Evolutionary conservation across 2,888 invertebrate species (phyloP).

Genomic region (Iphiclides podalirius): DNA sequence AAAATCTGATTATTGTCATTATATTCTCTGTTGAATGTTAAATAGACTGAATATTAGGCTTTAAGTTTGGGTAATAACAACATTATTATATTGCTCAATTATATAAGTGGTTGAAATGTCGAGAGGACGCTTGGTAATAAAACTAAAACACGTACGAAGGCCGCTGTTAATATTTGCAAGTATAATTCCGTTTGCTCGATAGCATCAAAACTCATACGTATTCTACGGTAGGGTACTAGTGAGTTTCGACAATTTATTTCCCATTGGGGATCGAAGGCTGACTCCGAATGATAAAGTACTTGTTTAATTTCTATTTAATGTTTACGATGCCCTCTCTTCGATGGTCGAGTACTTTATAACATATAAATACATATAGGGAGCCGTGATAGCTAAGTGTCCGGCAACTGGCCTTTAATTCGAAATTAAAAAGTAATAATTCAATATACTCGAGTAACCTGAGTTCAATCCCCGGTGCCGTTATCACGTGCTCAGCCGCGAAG

Average conservation of each 20-base stretch:
- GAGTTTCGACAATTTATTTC: slow-evolving; percentile 10
- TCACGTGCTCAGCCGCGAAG: no score
- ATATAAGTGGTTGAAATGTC: background rate
- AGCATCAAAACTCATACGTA: background rate
- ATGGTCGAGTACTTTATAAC: no score
- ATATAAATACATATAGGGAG: no score
- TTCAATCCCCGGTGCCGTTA: no score
- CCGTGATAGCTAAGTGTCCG: no score
- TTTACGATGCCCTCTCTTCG: background rate
- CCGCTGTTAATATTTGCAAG: background rate
- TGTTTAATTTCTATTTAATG: background rate
- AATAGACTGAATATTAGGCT: no score
- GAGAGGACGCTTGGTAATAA: background rate
- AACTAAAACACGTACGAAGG: background rate
- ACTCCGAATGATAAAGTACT: background rate
- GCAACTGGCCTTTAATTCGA: no score
- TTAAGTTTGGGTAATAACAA: no score
- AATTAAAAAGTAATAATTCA: no score
- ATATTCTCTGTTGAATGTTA: no score
- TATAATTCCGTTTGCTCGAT: background rate
- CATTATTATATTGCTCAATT: background rate
- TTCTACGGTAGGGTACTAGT: background rate
- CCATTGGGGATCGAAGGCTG: slow-evolving; percentile 5
- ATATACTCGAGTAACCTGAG: no score
- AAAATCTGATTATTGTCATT: no score